Conservation (phyloP, 1,140 invertebrate species). For the Heliconius congener region DNA sequence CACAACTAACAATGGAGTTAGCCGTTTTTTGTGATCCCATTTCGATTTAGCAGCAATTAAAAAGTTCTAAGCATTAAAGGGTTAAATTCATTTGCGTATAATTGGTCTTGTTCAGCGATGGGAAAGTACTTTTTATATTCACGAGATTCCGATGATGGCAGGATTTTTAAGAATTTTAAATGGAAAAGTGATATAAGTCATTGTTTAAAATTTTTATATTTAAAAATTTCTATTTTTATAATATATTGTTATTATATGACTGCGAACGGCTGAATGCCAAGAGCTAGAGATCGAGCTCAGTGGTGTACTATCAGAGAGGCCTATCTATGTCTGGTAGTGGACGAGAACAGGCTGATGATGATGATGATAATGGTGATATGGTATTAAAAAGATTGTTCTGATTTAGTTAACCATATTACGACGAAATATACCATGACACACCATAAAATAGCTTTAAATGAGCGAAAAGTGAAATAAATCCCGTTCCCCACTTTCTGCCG, state of each 20-base stretch:
- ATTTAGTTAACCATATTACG: no score
- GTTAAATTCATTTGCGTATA: slow-evolving; percentile 72
- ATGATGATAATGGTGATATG: no score
- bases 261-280: no score
- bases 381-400: no score
- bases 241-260: background rate
- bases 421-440: no score
- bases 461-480: no score
- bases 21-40: slow-evolving; percentile 65
- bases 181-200: background rate
- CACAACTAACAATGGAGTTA: slow-evolving; percentile 53
- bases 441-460: no score
- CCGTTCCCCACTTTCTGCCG: no score
- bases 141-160: slow-evolving; percentile 26
- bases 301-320: no score
- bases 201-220: background rate
- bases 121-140: slow-evolving; percentile 22
- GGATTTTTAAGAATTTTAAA: background rate
- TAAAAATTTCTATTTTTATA: background rate
- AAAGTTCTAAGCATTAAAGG: slow-evolving; percentile 72
- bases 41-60: slow-evolving; percentile 78
- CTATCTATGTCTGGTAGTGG: no score
- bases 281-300: no score
- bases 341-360: no score
- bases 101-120: slow-evolving; percentile 59